Conservation (phyloP, 2,888 invertebrate species). For the Sthenelais limicola region DNA sequence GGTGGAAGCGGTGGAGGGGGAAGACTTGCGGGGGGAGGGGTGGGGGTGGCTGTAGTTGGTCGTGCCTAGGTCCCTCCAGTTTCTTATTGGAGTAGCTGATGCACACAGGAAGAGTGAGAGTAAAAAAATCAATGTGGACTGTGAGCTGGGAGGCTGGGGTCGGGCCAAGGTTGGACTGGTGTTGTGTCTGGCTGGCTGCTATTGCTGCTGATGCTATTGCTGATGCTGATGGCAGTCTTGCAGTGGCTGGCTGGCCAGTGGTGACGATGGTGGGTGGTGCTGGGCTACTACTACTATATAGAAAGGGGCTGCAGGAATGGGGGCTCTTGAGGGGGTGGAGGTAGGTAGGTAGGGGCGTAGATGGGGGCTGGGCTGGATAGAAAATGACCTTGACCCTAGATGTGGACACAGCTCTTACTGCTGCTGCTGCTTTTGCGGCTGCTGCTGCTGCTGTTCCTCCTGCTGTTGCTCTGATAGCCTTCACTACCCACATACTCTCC, state of each 20-base stretch:
- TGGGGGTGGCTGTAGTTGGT: neutral
- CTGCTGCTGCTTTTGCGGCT: constrained; percentile 18
- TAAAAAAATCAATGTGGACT: constrained; percentile 35
- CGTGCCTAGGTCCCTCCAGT: no score
- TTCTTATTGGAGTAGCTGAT: no score
- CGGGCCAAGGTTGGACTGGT: constrained; percentile 2
- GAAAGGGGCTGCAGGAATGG: no score
- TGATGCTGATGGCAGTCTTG: no score
- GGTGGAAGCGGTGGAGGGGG: neutral
- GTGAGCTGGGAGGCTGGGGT: constrained; percentile 29
- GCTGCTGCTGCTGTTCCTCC: no score
- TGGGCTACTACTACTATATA: no score
- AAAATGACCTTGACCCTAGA: constrained; percentile 27
- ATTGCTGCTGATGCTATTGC: no score
- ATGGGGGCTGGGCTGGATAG: neutral
- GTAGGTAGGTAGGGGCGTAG: neutral
- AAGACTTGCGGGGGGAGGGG: neutral
- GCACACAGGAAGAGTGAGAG: constrained; percentile 19
- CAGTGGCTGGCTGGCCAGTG: no score
- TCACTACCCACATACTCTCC: no score
- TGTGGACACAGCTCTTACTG: constrained; percentile 19
- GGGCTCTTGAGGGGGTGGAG: no score
- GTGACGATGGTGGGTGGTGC: no score
- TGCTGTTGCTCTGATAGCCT: no score
- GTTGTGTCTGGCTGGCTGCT: neutral